These are phyloP conservation scores for Leucopternis melanops DNA, from an alignment of 2,113 vertebrate species.

Conservation along the genomic window DNA sequence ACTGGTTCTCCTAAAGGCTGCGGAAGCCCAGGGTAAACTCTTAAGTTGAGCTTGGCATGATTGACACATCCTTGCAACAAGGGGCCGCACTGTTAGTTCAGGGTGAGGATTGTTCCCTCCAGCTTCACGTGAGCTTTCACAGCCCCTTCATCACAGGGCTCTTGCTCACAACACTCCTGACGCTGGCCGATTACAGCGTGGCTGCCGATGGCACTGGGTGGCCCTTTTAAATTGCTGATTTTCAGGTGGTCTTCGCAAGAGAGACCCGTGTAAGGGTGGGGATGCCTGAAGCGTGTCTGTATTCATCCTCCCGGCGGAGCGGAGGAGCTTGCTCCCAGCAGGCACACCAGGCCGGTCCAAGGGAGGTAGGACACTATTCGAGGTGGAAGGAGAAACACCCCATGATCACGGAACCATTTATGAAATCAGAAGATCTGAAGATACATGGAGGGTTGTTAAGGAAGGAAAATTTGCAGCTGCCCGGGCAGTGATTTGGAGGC, in stretches of 20 bases:
- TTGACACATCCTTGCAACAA: constrained; percentile 59
- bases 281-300: no score
- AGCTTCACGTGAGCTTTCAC: constrained; percentile 33
- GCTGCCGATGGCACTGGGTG: background rate
- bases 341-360: background rate
- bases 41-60: background rate
- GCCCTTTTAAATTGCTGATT: background rate
- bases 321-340: background rate
- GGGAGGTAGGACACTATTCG: background rate
- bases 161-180: background rate
- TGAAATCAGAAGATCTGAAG: background rate
- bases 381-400: background rate
- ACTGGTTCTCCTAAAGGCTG: constrained; percentile 22
- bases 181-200: background rate
- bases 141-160: background rate
- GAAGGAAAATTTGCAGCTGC: background rate
- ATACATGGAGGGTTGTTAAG: background rate
- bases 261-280: fast-evolving
- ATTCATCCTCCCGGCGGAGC: background rate
- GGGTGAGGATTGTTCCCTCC: background rate
- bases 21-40: constrained; percentile 2
- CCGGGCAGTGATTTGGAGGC: background rate
- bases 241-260: constrained; percentile 36
- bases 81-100: constrained; percentile 42
- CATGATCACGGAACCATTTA: background rate